These are phyloP conservation scores for Poecilia wingei DNA, from an alignment of 2,797 vertebrate genomes.

Conservation along the genomic window DNA sequence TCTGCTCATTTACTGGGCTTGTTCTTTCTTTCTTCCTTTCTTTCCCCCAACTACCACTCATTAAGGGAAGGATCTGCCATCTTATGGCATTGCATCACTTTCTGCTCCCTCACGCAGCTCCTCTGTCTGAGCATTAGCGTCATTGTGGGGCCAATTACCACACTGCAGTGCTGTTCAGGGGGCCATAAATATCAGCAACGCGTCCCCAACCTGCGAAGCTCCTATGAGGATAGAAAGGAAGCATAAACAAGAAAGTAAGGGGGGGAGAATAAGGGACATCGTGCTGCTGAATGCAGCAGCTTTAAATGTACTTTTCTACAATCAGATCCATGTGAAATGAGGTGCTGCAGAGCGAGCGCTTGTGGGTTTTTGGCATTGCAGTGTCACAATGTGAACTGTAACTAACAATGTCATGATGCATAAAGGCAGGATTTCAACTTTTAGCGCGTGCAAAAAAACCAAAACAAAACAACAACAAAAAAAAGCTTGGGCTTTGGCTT, in stretches of 20 bases:
- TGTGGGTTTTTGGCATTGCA: not conserved
- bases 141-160: constrained; percentile 62
- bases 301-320: constrained; percentile 25
- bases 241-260: constrained; percentile 9
- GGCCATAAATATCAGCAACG: constrained; percentile 58
- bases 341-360: constrained; percentile 7
- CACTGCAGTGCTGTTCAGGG: constrained; percentile 31
- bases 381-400: not conserved
- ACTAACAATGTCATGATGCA: not conserved
- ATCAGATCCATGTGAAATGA: constrained; percentile 8
- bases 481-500: not conserved
- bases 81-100: constrained; percentile 47
- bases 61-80: constrained; percentile 47
- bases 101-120: constrained; percentile 19
- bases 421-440: not conserved
- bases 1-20: constrained; percentile 48
- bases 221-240: constrained; percentile 40
- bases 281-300: constrained; percentile 24
- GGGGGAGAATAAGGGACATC: constrained; percentile 23
- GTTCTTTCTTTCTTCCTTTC: not conserved
- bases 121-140: constrained; percentile 46
- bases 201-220: constrained; percentile 52
- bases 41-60: constrained; percentile 23
- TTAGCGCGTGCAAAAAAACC: not conserved
- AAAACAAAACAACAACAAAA: too few relatives aligned